Percentiles rank a stretch among this genome's conserved stretches.
These are phyloP conservation scores for Laticauda laticaudata DNA, from an alignment of 2,113 vertebrate genomes.

Conservation along the genomic window DNA sequence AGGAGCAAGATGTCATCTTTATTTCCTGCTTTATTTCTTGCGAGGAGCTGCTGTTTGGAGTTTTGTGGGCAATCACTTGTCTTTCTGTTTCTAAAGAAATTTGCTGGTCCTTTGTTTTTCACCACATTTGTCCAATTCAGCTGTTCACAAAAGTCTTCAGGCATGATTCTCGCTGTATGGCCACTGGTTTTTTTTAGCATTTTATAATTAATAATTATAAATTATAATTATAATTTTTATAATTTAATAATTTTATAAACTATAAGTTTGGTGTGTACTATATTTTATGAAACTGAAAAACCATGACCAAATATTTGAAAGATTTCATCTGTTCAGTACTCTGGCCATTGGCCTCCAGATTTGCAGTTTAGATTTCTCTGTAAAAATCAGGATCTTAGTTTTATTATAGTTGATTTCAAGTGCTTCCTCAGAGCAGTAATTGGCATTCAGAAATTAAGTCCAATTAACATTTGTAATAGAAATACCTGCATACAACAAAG, in stretches of 20 bases:
- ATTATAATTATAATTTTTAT: not conserved
- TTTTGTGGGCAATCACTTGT: not conserved
- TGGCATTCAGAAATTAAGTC: not conserved
- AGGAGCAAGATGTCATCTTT: not conserved
- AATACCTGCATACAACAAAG: not conserved
- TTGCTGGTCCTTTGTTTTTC: not conserved
- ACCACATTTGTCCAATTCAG: not conserved
- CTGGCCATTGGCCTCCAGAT: not conserved
- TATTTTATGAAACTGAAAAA: not conserved
- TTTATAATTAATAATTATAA: too few relatives aligned
- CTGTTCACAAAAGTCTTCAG: not conserved
- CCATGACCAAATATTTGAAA: not conserved
- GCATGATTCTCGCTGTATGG: not conserved
- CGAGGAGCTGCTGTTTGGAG: not conserved
- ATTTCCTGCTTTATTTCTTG: not conserved
- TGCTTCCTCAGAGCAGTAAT: not conserved
- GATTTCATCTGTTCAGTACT: not conserved
- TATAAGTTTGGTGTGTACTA: not conserved
- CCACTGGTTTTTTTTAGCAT: not conserved
- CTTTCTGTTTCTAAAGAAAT: not conserved
- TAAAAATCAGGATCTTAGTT: not conserved
- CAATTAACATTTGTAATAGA: not conserved
- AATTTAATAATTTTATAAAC: too few relatives aligned
- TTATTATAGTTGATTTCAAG: not conserved
- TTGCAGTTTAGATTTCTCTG: not conserved